A percentile compares a stretch with the other conserved stretches of the same genome.
Evolutionary conservation across 2,888 invertebrate genomes (phyloP).

Genomic region (Archaeoteleia sp.): DNA sequence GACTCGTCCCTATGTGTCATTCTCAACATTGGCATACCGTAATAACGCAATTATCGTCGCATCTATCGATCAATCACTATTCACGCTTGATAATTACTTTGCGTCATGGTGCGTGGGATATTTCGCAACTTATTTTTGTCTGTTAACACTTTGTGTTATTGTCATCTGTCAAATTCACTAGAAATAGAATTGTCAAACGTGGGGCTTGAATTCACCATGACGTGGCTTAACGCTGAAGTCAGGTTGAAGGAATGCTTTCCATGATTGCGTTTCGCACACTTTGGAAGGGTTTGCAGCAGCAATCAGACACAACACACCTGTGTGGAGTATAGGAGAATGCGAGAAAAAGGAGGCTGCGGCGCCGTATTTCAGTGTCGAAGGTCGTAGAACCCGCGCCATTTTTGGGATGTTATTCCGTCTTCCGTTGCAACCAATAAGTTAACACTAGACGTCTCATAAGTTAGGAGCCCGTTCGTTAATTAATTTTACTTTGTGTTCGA

Average conservation of each 20-base stretch:
- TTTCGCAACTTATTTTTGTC: background rate
- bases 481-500: background rate
- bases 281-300: slow-evolving; percentile 9
- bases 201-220: background rate
- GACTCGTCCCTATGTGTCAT: slow-evolving; percentile 65
- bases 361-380: slow-evolving; percentile 35
- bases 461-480: background rate
- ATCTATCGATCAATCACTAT: slow-evolving; percentile 19
- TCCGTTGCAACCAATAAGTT: slow-evolving; percentile 1
- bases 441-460: too few species aligned
- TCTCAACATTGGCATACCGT: slow-evolving; percentile 56
- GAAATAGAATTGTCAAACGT: too few species aligned
- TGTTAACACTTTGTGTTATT: too few species aligned
- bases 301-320: slow-evolving; percentile 50
- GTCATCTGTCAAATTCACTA: too few species aligned
- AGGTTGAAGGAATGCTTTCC: background rate
- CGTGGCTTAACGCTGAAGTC: background rate
- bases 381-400: slow-evolving; percentile 38
- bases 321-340: background rate
- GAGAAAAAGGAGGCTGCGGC: background rate
- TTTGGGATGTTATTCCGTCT: slow-evolving; percentile 40
- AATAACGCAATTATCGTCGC: slow-evolving; percentile 42
- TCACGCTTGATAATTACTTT: slow-evolving; percentile 32
- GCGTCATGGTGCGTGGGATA: background rate
- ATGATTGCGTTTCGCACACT: slow-evolving; percentile 1